A percentile compares a stretch with the other conserved stretches of the same genome.
phyloP scores from a whole-genome alignment of 2,888 invertebrate genomes.

The Leucozona laternaria region DNA sequence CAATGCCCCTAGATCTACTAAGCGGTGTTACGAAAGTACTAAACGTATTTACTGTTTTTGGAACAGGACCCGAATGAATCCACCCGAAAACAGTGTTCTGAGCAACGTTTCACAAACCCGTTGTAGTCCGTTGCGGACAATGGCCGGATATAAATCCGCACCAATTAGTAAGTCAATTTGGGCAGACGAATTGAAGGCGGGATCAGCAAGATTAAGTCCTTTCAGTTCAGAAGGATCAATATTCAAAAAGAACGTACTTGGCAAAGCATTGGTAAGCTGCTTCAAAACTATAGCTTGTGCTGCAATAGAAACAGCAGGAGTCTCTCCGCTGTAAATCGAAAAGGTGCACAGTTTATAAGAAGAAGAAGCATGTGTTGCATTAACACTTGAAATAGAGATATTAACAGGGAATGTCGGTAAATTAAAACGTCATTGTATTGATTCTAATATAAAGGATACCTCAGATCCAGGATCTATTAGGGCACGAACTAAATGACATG shows the following conservation, averaged over 20 bases:
- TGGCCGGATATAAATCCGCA: not conserved
- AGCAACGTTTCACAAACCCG: conserved; percentile 2
- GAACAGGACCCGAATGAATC: not conserved
- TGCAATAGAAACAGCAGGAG: not conserved
- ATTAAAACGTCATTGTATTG: no score
- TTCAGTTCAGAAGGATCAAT: not conserved
- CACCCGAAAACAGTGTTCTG: conserved; percentile 1
- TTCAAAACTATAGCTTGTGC: not conserved
- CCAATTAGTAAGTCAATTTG: conserved; percentile 4
- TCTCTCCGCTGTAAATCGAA: not conserved
- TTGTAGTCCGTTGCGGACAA: not conserved
- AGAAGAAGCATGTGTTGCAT: not conserved
- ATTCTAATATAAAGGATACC: not conserved
- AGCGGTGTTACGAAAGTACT: not conserved
- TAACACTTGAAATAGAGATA: conserved; percentile 11
- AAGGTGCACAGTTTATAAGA: not conserved
- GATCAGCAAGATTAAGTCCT: not conserved
- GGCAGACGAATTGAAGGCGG: not conserved
- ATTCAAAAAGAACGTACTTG: not conserved
- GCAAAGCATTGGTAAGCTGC: not conserved
- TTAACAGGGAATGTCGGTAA: not conserved
- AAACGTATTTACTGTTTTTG: not conserved
- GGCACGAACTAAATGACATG: not conserved
- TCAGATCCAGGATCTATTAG: conserved; percentile 21
- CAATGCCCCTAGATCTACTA: not conserved